Evolutionary conservation across 2,888 invertebrate species (phyloP), one percentile per base, ranked within the genome.

Genomic region (Tenthredo scrophulariae): DNA sequence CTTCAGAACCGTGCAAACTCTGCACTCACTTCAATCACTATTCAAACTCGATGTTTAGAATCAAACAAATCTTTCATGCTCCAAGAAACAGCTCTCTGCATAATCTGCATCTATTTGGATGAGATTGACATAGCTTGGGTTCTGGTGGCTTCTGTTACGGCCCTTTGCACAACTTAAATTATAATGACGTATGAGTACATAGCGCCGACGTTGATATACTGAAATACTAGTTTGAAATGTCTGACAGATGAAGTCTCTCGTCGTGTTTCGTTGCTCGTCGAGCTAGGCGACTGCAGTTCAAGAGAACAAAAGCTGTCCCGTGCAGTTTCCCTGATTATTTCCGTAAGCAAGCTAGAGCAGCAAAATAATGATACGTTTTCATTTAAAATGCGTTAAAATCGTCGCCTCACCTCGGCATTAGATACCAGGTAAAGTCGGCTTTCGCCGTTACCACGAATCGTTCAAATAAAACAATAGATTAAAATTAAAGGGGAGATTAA

Each of bases 261-360:
- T 54, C 37, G 79, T 79, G 40, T 79, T 58, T 79, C 58, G 62
- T 62, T 62, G 79, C 50, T 79, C 79, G 77, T 50, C 58, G 33
- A 58, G 9, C n/a, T 1, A 9, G 13, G 7, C 54, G 18, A 58
- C 58, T 58, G 37, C 58, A 79, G 54, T 58, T 67, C n/a, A 77
- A 46, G 58, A 58, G 79, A 79, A 79, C 79, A 79, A 79, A 79
- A 79, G 37, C 79, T 58, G 54, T 79, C 79, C 50, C 50, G 29
- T n/a, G 40, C 62, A 79, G 79, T 62, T 79, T 79, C 79, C n/a
- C 79, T 79, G 79, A 79, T 79, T 79, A 79, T 46, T 79, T 79
- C 79, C 79, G 79, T 7, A n/a, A 33, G 58, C 29, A 37, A 58
- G 62, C 26, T 29, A 58, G 74, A 54, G 79, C 22, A 37, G 46